A percentile compares a stretch with the other conserved stretches of the same genome.
These are phyloP conservation scores for Scaptomyza montana DNA, from an alignment of 1,140 invertebrate genomes.

Conservation along the genomic window DNA sequence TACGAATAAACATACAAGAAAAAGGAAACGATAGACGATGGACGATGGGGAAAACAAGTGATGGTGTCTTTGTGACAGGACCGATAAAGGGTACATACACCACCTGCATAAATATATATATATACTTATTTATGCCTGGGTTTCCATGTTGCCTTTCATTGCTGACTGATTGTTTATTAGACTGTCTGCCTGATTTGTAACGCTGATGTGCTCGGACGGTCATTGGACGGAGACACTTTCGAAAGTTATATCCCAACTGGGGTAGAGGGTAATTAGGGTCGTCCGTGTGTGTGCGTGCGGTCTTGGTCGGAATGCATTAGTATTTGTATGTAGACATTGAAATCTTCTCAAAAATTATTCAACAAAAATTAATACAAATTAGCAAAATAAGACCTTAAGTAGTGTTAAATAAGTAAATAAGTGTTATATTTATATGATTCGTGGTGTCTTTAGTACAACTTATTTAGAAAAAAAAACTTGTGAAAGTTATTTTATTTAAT, in stretches of 20 bases:
- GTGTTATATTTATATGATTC: too few species aligned
- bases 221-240: neutral
- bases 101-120: slow-evolving; percentile 7
- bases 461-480: too few species aligned
- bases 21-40: slow-evolving; percentile 1
- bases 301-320: too few species aligned
- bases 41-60: neutral
- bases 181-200: slow-evolving; percentile 47
- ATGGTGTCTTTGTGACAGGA: slow-evolving; percentile 25
- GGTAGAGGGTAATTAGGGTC: neutral
- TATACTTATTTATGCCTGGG: slow-evolving; percentile 58
- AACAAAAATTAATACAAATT: too few species aligned
- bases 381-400: too few species aligned
- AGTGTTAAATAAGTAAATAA: too few species aligned
- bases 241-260: neutral
- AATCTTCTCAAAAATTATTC: too few species aligned
- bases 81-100: slow-evolving; percentile 8
- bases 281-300: neutral
- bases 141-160: slow-evolving; percentile 16
- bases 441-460: too few species aligned
- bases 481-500: too few species aligned
- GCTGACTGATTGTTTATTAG: slow-evolving; percentile 75
- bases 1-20: slow-evolving; percentile 7
- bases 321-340: too few species aligned
- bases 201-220: slow-evolving; percentile 17